Percentiles rank a stretch among this genome's conserved stretches.
Evolutionary conservation across 2,113 vertebrate species (phyloP).

Genomic region (Leiothrix lutea): DNA sequence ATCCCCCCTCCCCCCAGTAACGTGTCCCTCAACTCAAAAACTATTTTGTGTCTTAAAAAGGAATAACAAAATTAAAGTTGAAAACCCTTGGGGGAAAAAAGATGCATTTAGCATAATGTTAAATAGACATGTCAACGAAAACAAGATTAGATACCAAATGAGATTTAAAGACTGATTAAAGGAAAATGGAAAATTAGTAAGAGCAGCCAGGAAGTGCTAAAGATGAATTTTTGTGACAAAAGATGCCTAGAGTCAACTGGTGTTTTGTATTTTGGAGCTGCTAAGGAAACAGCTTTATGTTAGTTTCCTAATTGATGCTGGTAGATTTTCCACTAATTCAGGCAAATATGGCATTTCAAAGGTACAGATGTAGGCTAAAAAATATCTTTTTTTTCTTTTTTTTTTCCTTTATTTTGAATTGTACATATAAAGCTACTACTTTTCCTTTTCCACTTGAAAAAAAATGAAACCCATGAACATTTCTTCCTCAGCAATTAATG

Average conservation of each 20-base stretch:
- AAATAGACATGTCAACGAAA: background rate
- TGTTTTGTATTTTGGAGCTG: background rate
- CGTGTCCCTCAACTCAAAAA: background rate
- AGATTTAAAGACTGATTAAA: background rate
- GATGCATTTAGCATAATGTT: background rate
- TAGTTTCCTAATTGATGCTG: background rate
- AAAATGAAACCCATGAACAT: background rate
- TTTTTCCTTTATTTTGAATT: background rate
- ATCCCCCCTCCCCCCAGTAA: background rate
- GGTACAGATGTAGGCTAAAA: background rate
- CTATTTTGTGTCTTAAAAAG: background rate
- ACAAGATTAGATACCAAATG: background rate
- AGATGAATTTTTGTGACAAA: background rate
- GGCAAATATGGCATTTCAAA: background rate
- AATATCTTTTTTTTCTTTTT: background rate
- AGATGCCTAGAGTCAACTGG: background rate
- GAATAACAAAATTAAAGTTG: background rate
- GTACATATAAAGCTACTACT: background rate
- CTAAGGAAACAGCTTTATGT: background rate
- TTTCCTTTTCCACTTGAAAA: background rate
- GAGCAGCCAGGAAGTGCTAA: background rate
- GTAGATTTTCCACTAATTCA: background rate
- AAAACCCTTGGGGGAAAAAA: background rate
- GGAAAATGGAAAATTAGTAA: background rate
- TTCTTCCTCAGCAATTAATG: background rate